Evolutionary conservation across 1,140 invertebrate species (phyloP), one percentile per base, ranked within the genome.

Genomic region (Zaprionus camerounensis): DNA sequence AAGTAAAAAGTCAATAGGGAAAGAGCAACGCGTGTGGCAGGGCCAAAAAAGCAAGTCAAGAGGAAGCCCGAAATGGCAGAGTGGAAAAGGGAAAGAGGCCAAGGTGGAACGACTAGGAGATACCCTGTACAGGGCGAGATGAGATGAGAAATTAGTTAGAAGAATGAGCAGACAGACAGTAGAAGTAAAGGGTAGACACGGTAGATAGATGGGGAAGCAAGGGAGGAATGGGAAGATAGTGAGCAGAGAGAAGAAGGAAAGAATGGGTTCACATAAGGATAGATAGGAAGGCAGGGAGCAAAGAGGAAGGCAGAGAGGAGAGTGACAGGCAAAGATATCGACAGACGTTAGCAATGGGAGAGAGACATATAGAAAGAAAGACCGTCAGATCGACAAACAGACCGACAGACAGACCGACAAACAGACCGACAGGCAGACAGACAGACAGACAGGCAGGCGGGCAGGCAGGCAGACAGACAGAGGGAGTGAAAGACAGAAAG

Each of bases 1-100:
- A 90, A 88, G 84, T 88, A 78, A 90, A 88, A 87, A 73, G 84
- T 56, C 68, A 59, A 80, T 6, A 17, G 66, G 77, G 59, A 71
- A 82, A 72, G 65, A 70, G 73, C 53, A 68, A 38, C 63, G 28
- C 57, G 81, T 82, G 80, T 83, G 84, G 59, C 71, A 34, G 22
- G 44, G 11, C 53, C 1, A 36, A 26, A 44, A 12, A 13, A 57
- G 17, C 5, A 31, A 31, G 31, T 31, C 31, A 0, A 61, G 3
- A 34, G 12, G 15, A 7, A 69, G 9, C 22, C 7, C 31, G 11
- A 36, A 2, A 51, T 15, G 34, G 6, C 26, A 17, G 2, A 15
- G 38, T 15, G 15, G 15, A 0, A 41, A 15, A 15, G 36, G 13
- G 4, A 1, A 15, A 38, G 13, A 38, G 13, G 6, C 5, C 7